These are phyloP conservation scores for Aldrovandia affinis DNA, from an alignment of 2,797 vertebrate species.

Conservation along the genomic window DNA sequence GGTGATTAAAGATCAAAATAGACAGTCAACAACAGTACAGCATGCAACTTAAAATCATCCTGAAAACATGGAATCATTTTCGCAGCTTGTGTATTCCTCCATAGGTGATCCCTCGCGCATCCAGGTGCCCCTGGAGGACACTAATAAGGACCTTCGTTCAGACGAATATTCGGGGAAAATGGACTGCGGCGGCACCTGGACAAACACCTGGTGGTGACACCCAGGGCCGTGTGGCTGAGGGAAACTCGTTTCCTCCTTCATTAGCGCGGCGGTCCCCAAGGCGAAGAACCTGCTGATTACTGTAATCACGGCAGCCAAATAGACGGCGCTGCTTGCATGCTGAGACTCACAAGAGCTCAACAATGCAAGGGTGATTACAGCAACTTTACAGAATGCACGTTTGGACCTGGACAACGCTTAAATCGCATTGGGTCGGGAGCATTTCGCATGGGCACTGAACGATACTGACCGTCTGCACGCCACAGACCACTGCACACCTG, in stretches of 20 bases:
- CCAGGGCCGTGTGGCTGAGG: background rate
- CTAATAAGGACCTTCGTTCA: slow-evolving; percentile 9
- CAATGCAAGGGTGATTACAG: background rate
- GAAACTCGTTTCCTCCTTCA: background rate
- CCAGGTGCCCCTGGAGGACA: background rate
- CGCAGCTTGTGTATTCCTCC: background rate
- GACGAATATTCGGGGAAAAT: background rate
- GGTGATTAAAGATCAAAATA: background rate
- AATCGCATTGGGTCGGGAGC: background rate
- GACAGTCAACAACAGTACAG: background rate
- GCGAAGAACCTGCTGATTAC: slow-evolving; percentile 22
- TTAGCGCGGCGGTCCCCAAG: background rate
- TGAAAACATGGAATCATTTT: background rate
- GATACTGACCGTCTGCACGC: background rate
- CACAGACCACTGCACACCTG: background rate
- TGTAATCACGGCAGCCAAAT: background rate
- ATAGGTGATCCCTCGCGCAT: background rate
- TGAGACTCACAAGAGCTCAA: background rate
- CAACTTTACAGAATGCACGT: background rate
- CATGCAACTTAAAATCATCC: background rate
- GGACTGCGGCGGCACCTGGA: background rate
- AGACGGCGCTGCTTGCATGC: background rate
- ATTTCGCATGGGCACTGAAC: background rate
- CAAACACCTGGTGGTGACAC: background rate
- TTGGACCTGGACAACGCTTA: background rate